phyloP scores from a whole-genome alignment of 2,888 invertebrate species.

The Exocentrus adspersus region DNA sequence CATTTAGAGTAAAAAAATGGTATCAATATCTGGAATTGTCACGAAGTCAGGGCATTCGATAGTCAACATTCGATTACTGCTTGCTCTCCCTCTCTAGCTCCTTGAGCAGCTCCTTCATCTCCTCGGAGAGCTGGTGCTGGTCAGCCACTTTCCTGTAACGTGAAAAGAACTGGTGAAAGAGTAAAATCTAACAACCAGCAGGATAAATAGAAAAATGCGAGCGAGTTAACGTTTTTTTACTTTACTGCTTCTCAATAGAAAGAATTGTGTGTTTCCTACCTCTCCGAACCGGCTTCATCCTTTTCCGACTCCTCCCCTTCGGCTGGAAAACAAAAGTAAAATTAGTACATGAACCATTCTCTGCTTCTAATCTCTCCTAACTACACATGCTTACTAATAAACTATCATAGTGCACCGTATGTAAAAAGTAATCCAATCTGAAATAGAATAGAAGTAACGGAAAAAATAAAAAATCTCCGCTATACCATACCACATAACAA shows the following conservation, averaged over 20 bases:
- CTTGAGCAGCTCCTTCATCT: slow-evolving; percentile 61
- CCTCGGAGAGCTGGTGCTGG: slow-evolving; percentile 62
- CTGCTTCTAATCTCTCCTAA: slow-evolving; percentile 19
- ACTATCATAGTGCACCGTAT: slow-evolving; percentile 40
- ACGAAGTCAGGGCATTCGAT: slow-evolving; percentile 41
- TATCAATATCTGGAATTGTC: slow-evolving; percentile 36
- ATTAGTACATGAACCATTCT: slow-evolving; percentile 30
- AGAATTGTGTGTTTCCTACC: too few species aligned
- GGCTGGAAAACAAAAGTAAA: slow-evolving; percentile 51
- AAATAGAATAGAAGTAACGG: slow-evolving; percentile 38
- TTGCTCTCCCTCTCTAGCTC: slow-evolving; percentile 61
- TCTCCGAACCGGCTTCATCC: slow-evolving; percentile 40
- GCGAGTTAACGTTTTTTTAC: too few species aligned
- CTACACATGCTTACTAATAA: slow-evolving; percentile 41
- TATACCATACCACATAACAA: too few species aligned
- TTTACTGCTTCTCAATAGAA: too few species aligned
- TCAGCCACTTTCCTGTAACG: slow-evolving; percentile 56
- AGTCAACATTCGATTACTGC: slow-evolving; percentile 55
- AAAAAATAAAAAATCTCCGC: slow-evolving; percentile 28
- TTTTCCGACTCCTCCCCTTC: slow-evolving; percentile 53
- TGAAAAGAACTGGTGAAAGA: too few species aligned
- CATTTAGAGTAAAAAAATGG: slow-evolving; percentile 29
- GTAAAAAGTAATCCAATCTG: slow-evolving; percentile 41
- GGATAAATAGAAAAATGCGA: too few species aligned
- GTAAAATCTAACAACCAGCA: too few species aligned